Evolutionary conservation across 2,113 vertebrate genomes (phyloP).

Genomic region (Cryptoleucopteryx plumbea): DNA sequence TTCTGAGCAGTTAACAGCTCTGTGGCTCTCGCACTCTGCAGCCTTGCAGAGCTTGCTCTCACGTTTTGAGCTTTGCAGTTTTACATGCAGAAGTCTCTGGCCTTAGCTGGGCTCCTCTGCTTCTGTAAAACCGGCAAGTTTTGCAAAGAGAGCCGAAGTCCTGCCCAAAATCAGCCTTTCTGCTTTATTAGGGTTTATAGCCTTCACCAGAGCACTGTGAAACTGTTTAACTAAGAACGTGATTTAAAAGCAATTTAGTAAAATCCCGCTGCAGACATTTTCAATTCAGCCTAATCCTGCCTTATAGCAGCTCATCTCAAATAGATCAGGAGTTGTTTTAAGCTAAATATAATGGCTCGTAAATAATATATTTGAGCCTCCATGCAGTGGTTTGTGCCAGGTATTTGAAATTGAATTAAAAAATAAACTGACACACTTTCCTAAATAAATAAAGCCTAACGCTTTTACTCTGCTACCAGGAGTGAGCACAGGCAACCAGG

Average conservation of each 20-base stretch:
- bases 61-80: not conserved
- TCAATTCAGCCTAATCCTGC: conserved; percentile 41
- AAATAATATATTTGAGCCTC: not conserved
- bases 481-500: not conserved
- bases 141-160: not conserved
- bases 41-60: not conserved
- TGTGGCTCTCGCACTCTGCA: not conserved
- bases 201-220: not conserved
- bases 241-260: conserved; percentile 42
- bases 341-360: not conserved
- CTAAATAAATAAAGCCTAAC: not conserved
- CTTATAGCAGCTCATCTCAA: not conserved
- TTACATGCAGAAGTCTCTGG: not conserved
- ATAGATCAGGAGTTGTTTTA: conserved; percentile 1
- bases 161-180: not conserved
- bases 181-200: not conserved
- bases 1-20: not conserved
- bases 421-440: not conserved
- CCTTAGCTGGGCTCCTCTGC: not conserved
- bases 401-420: not conserved
- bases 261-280: conserved; percentile 30
- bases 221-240: not conserved
- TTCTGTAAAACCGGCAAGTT: not conserved
- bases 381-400: not conserved
- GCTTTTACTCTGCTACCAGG: not conserved